Evolutionary conservation across 2,888 invertebrate genomes (phyloP).

Genomic region (Pilophorus perplexus): DNA sequence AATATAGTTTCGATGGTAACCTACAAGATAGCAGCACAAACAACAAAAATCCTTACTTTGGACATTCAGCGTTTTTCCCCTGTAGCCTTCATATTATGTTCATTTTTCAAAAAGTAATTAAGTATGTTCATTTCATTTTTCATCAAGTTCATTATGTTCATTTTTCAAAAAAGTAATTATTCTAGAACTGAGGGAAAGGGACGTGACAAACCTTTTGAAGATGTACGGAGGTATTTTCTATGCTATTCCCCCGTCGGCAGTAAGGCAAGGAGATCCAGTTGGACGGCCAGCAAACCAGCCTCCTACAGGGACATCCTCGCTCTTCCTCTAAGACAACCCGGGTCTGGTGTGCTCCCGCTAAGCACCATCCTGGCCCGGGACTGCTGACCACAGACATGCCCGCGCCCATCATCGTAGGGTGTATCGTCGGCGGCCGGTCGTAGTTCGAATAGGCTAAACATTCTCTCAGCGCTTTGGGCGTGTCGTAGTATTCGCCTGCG

Average conservation of each 20-base stretch:
- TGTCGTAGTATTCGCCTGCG: slow-evolving; percentile 50
- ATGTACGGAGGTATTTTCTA: slow-evolving; percentile 54
- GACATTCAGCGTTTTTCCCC: too few species aligned
- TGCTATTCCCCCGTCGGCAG: slow-evolving; percentile 58
- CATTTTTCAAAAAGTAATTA: too few species aligned
- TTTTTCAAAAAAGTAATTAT: too few species aligned
- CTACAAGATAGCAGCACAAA: too few species aligned
- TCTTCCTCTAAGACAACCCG: slow-evolving; percentile 46
- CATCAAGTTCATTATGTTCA: too few species aligned
- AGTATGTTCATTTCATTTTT: too few species aligned
- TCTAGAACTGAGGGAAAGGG: too few species aligned
- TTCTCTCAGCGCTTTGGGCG: slow-evolving; percentile 49
- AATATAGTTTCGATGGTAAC: too few species aligned
- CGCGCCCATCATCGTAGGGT: slow-evolving; percentile 14
- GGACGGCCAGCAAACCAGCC: slow-evolving; percentile 66
- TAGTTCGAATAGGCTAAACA: slow-evolving; percentile 54
- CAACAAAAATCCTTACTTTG: too few species aligned
- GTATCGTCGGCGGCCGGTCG: slow-evolving; percentile 55
- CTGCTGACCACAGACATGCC: background rate
- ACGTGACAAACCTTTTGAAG: slow-evolving; percentile 47
- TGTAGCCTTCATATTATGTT: too few species aligned
- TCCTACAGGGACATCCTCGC: slow-evolving; percentile 52
- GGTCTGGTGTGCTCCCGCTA: slow-evolving; percentile 38
- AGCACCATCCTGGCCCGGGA: slow-evolving; percentile 50
- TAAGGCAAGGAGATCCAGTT: slow-evolving; percentile 62